Conservation (phyloP, 2,113 vertebrate genomes). For the Gymnogyps californianus region DNA sequence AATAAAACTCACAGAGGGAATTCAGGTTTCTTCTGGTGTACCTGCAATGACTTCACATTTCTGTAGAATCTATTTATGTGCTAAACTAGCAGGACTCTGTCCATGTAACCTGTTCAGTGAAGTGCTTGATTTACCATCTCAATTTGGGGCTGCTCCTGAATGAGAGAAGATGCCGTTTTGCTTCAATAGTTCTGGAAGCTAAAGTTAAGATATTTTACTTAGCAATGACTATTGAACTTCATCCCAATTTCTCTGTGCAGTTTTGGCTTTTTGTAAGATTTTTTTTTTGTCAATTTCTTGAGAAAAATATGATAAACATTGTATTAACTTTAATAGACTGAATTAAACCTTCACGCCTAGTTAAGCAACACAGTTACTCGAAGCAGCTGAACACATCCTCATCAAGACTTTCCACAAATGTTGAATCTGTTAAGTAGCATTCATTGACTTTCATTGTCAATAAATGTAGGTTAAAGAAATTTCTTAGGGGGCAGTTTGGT, state of each 20-base stretch:
- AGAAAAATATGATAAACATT: neutral
- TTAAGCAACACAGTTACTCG: neutral
- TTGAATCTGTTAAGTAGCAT: neutral
- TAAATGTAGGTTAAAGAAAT: neutral
- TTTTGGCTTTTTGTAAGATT: neutral
- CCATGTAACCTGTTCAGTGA: neutral
- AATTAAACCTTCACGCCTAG: neutral
- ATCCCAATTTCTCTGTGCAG: neutral
- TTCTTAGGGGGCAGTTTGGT: neutral
- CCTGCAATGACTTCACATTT: neutral
- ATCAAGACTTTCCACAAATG: neutral
- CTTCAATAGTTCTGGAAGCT: neutral
- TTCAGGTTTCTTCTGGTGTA: neutral
- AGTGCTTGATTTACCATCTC: neutral
- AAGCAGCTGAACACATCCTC: neutral
- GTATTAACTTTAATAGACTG: neutral
- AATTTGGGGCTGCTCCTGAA: neutral
- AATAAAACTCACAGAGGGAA: neutral
- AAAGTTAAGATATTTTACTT: neutral
- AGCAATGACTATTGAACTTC: neutral
- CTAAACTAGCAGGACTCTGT: neutral
- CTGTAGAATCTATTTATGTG: neutral
- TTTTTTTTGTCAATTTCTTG: neutral
- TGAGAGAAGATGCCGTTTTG: neutral
- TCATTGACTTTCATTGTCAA: neutral